Evolutionary conservation across 2,888 invertebrate genomes (phyloP).

Genomic region (Julus scanicus): DNA sequence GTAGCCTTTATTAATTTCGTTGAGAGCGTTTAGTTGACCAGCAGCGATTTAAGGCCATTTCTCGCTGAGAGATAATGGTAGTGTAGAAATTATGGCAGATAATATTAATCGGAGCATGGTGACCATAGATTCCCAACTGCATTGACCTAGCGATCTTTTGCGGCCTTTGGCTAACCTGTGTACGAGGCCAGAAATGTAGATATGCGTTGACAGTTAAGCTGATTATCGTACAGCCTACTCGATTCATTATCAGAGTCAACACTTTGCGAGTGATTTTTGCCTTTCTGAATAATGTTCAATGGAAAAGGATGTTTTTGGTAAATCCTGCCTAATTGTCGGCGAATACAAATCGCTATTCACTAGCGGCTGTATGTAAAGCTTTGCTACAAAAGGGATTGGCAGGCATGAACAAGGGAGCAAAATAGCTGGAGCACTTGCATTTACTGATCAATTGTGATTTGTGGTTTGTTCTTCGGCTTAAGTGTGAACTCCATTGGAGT

Average conservation of each 20-base stretch:
- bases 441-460: background rate
- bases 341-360: constrained; percentile 30
- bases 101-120: constrained; percentile 34
- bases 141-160: background rate
- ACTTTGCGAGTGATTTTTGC: constrained; percentile 12
- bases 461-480: constrained; percentile 34
- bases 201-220: constrained; percentile 27
- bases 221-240: constrained; percentile 1
- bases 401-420: background rate
- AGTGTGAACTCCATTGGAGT: background rate
- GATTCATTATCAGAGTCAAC: constrained; percentile 3
- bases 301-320: constrained; percentile 7
- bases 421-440: background rate
- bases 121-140: constrained; percentile 29
- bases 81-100: background rate
- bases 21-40: background rate
- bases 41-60: background rate
- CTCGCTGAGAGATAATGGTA: background rate
- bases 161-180: constrained; percentile 22
- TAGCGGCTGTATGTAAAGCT: background rate
- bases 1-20: background rate
- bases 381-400: constrained; percentile 23
- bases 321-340: constrained; percentile 19
- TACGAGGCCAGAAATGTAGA: constrained; percentile 13
- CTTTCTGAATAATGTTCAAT: background rate